Conservation (phyloP, 2,797 vertebrate species). For the Todus mexicanus region DNA sequence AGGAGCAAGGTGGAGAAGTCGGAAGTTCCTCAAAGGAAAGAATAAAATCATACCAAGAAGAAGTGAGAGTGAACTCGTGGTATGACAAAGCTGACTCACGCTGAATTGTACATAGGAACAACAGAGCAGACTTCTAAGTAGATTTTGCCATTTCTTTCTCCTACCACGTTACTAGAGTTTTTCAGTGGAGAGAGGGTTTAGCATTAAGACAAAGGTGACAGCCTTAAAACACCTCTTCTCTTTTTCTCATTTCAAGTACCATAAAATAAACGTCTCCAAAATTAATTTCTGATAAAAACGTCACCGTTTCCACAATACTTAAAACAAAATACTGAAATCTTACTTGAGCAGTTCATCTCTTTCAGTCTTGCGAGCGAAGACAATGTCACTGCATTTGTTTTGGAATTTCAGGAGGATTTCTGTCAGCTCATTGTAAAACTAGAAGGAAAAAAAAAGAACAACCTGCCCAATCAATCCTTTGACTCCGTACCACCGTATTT, state of each 20-base stretch:
- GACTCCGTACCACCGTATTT: background rate
- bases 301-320: background rate
- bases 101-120: background rate
- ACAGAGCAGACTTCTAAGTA: background rate
- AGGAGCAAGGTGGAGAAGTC: background rate
- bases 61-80: background rate
- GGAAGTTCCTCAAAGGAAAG: background rate
- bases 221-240: background rate
- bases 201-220: background rate
- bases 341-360: slow-evolving; percentile 97
- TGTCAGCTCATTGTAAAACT: slow-evolving; percentile 98
- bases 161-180: background rate
- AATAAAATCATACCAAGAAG: background rate
- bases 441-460: background rate
- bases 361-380: slow-evolving; percentile 97
- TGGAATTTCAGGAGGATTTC: slow-evolving; percentile 97
- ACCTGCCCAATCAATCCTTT: background rate
- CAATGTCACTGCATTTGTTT: slow-evolving; percentile 98
- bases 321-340: slow-evolving; percentile 46
- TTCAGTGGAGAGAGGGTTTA: background rate
- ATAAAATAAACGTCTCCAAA: background rate
- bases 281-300: background rate
- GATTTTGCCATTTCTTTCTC: background rate
- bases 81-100: background rate
- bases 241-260: background rate